Evolutionary conservation across 2,888 invertebrate genomes (phyloP).

Genomic region (Xestoiulus laeticollis): DNA sequence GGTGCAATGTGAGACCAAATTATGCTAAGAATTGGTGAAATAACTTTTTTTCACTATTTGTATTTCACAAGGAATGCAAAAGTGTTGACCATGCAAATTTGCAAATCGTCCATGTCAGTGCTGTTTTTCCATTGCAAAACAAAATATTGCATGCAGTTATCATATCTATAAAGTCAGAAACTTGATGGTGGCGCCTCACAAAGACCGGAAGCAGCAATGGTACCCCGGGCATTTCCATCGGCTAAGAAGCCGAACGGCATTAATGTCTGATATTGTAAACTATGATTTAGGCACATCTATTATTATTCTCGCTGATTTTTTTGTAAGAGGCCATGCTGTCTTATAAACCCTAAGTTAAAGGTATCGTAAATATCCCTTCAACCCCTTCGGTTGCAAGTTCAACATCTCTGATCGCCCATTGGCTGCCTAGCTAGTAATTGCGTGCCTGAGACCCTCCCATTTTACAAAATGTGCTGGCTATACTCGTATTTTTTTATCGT

Average conservation of each 20-base stretch:
- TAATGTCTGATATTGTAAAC: constrained; percentile 20
- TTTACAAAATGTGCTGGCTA: not conserved
- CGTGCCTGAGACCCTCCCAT: not conserved
- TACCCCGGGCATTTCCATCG: not conserved
- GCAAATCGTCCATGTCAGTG: no score
- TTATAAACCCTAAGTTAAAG: constrained; percentile 36
- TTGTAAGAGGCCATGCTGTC: constrained; percentile 20
- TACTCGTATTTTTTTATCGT: constrained; percentile 5
- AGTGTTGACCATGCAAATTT: no score
- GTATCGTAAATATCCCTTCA: constrained; percentile 41
- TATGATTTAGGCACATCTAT: constrained; percentile 39
- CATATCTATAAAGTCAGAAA: not conserved
- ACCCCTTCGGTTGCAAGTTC: constrained; percentile 2
- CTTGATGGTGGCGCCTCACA: not conserved
- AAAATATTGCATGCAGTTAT: not conserved
- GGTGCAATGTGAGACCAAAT: no score
- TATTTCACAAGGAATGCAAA: no score
- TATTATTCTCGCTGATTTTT: not conserved
- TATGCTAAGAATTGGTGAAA: no score
- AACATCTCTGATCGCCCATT: not conserved
- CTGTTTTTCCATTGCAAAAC: not conserved
- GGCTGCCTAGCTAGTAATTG: not conserved
- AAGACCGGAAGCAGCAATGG: not conserved
- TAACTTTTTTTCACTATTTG: no score
- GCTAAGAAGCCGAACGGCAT: constrained; percentile 10